Evolutionary conservation across 2,888 invertebrate genomes (phyloP), one percentile per base, ranked within the genome.

Genomic region (Drosophila anomalata): DNA sequence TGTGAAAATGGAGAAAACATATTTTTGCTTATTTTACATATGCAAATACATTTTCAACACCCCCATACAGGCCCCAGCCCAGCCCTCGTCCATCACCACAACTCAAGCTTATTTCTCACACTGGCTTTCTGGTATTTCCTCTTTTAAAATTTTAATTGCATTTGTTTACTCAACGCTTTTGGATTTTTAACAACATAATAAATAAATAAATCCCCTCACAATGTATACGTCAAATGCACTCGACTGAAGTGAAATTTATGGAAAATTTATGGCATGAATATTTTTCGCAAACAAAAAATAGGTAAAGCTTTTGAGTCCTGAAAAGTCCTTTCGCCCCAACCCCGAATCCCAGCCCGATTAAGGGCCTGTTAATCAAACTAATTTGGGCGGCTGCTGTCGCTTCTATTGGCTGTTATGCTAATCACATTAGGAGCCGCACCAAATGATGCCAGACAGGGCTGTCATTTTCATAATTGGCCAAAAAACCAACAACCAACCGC

Each of bases 401-500:
- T 48, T 24, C 51, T 61, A 48, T 71, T 63, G 73, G 52, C 63
- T 26, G 63, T 56, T 62, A 84, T 86, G 81, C 73, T 84, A 81
- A 87, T 84, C 87, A 87, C 81, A 87, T 84, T 87, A 85, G 82
- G 63, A 69, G 57, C 54, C 59, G 42, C 41, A 55, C 47, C 44
- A 42, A 55, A 58, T 54, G 58, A 48, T 44, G 69, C 17, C 56
- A 36, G 68, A 67, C 56, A 26, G 33, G 29, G 57, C 69, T 78
- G 85, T 78, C 78, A 82, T 84, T 87, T 87, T 82, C 82, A 87
- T 82, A 82, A 82, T 82, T 87, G 82, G 73, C 82, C 81, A 44
- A 80, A 86, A 77, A 80, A 57, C 76, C 87, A 84, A 74, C 84
- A 80, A 42, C 74, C 53, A 54, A 70, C 87, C 87, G 59, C 82